A percentile compares a stretch with the other conserved stretches of the same genome.
phyloP scores from a whole-genome alignment of 2,113 vertebrate species.

The Holacanthus passer region DNA sequence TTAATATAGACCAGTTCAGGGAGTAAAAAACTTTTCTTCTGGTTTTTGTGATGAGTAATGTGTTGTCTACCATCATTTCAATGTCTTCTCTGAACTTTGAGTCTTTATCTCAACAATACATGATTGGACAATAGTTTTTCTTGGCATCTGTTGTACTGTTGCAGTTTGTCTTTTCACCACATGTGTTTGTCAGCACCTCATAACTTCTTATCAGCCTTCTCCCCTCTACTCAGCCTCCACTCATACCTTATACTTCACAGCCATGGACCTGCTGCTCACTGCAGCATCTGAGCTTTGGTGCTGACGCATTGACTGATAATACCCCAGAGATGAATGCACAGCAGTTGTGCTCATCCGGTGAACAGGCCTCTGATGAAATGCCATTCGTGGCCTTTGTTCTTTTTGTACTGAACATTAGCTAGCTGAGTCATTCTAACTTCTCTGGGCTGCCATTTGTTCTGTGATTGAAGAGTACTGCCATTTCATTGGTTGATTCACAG shows the following conservation, averaged over 20 bases:
- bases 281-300: not conserved
- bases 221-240: not conserved
- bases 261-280: not conserved
- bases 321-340: conserved; percentile 11
- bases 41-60: not conserved
- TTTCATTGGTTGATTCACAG: conserved; percentile 23
- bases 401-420: conserved; percentile 5
- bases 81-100: not conserved
- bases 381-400: conserved; percentile 23
- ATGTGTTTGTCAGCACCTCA: conserved; percentile 11
- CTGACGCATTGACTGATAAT: conserved; percentile 7
- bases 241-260: not conserved
- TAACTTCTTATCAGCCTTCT: conserved; percentile 1
- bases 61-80: no score
- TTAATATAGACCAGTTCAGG: not conserved
- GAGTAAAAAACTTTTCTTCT: not conserved
- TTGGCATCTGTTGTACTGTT: not conserved
- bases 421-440: conserved; percentile 34
- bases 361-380: not conserved
- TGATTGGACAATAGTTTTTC: not conserved
- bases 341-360: conserved; percentile 8
- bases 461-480: not conserved
- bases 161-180: not conserved
- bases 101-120: not conserved
- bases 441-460: not conserved